Base-by-base conservation (phyloP, 2,113 vertebrate species). In the Zapornia atra region DNA sequence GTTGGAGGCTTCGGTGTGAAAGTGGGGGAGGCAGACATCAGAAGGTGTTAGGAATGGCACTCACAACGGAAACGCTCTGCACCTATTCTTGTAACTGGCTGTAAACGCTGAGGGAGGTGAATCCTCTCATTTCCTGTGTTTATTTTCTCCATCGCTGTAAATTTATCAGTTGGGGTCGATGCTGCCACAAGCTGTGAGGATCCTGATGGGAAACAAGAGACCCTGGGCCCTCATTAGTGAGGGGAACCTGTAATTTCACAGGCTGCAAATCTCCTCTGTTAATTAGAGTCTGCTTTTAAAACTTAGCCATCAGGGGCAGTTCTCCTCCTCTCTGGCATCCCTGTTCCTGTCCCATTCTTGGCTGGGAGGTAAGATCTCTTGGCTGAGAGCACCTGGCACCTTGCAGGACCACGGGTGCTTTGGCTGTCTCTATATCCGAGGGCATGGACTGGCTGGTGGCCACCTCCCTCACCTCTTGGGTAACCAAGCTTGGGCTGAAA, bases 71-170 rank as follows among this genome's bases (percentile, higher is more conserved):
- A 92, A 73, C 93, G 72, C 82, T 26, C n/a, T 24, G 64, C 91
- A 94, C 95, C 95, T 96, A 68, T 96, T 98, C 98, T 86, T 96
- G 96, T 98, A 98, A 98, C 92, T 92, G 94, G 95, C 95, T 98
- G 98, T 97, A 98, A 98, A 96, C 93, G 71, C 82, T 96, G 95
- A 91, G 94, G 92, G 92, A 97, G 92, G 92, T 78, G 96, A 97
- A 98, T 97, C 96, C 91, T 97, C 91, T 98, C 96, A 93, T 94
- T 95, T 88, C 83, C 93, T 65, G 57, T 44, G 40, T 70, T 95
- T 93, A 53, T 92, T 88, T 92, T 64, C 44, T 54, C 86, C 40
- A 5, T 72, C 1, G 19, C 93, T 94, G 92, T 95, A 91, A 93
- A 92, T 97, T 94, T 95, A 86, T 97, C 96, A 57, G 87, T 86